Base-by-base conservation (phyloP, 2,888 invertebrate genomes). In the Biston betularia region DNA sequence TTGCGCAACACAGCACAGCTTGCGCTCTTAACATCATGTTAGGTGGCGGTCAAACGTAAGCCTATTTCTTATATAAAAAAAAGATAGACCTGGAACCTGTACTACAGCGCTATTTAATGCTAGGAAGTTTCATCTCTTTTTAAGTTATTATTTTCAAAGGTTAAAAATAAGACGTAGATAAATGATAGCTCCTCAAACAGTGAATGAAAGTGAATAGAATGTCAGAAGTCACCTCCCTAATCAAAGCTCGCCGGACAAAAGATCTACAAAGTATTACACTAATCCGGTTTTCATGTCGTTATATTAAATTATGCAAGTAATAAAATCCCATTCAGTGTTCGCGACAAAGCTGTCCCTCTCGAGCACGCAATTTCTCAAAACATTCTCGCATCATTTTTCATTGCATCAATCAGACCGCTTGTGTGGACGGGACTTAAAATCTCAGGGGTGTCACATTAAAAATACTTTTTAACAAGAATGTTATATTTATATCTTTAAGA, bases 311-410 rank as follows among this genome's bases (percentile, higher is more conserved):
- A 90, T 92, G 89, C 89, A 87, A 87, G 92, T 89, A 89, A 93
- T 93, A 92, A 92, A 93, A 86, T 84, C 81, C 82, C 80, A 87
- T 89, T 87, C 84, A 85, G 79, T 81, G 76, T 81, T 75, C 73
- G 74, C 84, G 81, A 83, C 88, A 87, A 83, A 84, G 84, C 82
- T 79, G 81, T 83, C 85, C 83, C 82, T 81, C 81, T 84, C 73
- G 73, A 87, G 86, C 81, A 86, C 86, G 88, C 88, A 86, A 92
- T 92, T 92, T 92, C 89, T 92, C 92, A 90, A 88, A 92, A 92
- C 89, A 87, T 92, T 91, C 88, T 91, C 90, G 90, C 90, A 78
- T 92, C 93, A 93, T 93, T 93, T 92, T 89, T 93, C 93, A 92
- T 90, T 89, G 90, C 92, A 86, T 93, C 93, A 93, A 93, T 93